Percentiles rank a stretch among this genome's conserved stretches.
phyloP scores from a whole-genome alignment of 2,888 invertebrate genomes.

The Diogma glabrata region DNA sequence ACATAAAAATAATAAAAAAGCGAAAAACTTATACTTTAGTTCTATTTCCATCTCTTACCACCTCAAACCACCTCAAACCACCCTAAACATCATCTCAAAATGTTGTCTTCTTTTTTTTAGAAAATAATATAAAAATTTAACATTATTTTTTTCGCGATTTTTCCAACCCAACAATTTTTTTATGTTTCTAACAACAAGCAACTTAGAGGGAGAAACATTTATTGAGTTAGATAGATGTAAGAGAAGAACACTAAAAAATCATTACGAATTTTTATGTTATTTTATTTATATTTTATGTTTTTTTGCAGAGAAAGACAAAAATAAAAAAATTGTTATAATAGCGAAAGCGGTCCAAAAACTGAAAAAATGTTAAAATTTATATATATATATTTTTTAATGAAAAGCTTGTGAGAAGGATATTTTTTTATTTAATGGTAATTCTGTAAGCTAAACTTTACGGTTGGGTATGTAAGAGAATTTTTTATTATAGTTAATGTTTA shows the following conservation, averaged over 20 bases:
- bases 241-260: conserved; percentile 9
- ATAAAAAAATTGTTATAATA: conserved; percentile 8
- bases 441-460: no score
- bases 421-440: no score
- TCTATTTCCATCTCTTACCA: conserved; percentile 2
- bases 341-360: conserved; percentile 7
- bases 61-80: no score
- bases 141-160: conserved; percentile 9
- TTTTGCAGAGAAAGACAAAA: conserved; percentile 7
- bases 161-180: conserved; percentile 9
- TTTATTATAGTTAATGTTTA: no score
- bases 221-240: no score
- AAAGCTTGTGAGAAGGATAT: no score
- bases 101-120: conserved; percentile 2
- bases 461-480: conserved; percentile 6
- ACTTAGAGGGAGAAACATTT: conserved; percentile 8
- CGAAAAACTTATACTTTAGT: conserved; percentile 6
- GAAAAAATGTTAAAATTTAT: conserved; percentile 5
- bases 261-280: conserved; percentile 8
- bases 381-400: conserved; percentile 1
- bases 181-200: conserved; percentile 8
- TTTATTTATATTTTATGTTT: conserved; percentile 3
- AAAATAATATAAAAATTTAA: conserved; percentile 7
- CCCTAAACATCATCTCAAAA: no score
- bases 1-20: conserved; percentile 7